Conservation (phyloP, 2,888 invertebrate genomes). For the Laspeyria flexula region DNA sequence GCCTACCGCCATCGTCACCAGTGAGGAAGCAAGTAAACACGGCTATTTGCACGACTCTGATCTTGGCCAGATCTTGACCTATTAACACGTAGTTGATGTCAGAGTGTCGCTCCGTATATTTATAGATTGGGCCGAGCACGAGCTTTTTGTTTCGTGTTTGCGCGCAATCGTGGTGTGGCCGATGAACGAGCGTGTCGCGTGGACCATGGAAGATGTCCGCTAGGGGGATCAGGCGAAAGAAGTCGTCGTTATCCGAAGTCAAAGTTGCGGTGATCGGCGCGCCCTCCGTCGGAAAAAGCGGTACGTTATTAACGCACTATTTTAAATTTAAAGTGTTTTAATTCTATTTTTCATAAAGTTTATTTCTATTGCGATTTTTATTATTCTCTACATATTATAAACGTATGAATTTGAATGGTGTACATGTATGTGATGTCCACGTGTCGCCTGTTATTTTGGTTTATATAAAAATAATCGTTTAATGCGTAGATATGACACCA, state of each 20-base stretch:
- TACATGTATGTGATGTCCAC: conserved; percentile 11
- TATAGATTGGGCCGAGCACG: conserved; percentile 71
- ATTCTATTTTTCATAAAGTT: conserved; percentile 22
- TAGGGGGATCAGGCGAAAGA: conserved; percentile 94
- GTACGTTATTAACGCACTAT: conserved; percentile 83
- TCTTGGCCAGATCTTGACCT: conserved; percentile 86
- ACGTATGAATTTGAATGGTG: neutral
- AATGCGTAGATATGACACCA: conserved; percentile 27
- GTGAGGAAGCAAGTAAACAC: conserved; percentile 73
- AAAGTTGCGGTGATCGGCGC: conserved; percentile 96
- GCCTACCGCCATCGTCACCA: conserved; percentile 50
- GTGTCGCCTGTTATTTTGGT: conserved; percentile 21
- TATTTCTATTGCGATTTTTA: conserved; percentile 1
- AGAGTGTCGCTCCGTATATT: conserved; percentile 81
- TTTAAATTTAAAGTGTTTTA: conserved; percentile 12
- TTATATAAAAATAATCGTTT: conserved; percentile 31
- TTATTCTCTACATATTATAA: neutral
- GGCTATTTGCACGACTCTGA: conserved; percentile 76
- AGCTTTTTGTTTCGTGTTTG: conserved; percentile 63
- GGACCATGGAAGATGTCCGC: conserved; percentile 87
- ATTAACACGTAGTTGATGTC: conserved; percentile 80
- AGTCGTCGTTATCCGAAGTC: conserved; percentile 95
- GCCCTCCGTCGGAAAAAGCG: conserved; percentile 96
- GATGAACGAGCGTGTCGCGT: conserved; percentile 58
- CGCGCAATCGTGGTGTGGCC: conserved; percentile 56